These are phyloP conservation scores for Schizothorax lantsangensis DNA, from an alignment of 2,797 vertebrate genomes.

Conservation along the genomic window DNA sequence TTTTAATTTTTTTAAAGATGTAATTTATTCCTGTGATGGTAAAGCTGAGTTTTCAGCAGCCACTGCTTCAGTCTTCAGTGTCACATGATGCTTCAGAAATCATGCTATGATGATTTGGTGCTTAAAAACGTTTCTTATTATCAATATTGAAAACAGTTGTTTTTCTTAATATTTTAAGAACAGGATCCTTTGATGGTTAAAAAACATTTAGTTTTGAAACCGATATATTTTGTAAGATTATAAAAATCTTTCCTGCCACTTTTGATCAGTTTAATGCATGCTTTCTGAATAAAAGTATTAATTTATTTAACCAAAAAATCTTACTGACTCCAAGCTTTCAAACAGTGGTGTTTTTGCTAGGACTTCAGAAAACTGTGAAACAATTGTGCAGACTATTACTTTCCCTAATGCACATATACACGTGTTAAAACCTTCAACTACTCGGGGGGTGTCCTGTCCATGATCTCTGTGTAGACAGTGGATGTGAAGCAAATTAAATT, in stretches of 20 bases:
- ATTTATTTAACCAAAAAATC: background rate
- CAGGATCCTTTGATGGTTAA: background rate
- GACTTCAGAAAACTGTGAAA: background rate
- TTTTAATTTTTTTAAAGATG: too few species aligned
- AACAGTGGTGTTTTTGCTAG: background rate
- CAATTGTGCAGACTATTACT: background rate
- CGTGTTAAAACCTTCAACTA: conserved; percentile 62
- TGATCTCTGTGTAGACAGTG: conserved; percentile 80
- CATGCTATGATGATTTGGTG: background rate
- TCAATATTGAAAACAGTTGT: background rate
- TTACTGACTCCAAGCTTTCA: background rate
- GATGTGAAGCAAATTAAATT: conserved; percentile 84
- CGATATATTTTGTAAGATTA: background rate
- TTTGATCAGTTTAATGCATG: background rate
- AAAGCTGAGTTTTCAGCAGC: background rate
- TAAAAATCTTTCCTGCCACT: background rate
- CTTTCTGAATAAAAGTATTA: background rate
- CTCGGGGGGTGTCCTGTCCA: conserved; percentile 70
- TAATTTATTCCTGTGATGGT: background rate
- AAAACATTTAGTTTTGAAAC: background rate
- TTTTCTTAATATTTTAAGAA: background rate
- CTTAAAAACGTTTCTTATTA: background rate
- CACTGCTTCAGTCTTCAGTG: background rate
- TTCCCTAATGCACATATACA: background rate
- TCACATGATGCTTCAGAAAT: background rate